These are phyloP conservation scores for Drosophila aff. DNA, from an alignment of 1,140 invertebrate species.

Conservation along the genomic window DNA sequence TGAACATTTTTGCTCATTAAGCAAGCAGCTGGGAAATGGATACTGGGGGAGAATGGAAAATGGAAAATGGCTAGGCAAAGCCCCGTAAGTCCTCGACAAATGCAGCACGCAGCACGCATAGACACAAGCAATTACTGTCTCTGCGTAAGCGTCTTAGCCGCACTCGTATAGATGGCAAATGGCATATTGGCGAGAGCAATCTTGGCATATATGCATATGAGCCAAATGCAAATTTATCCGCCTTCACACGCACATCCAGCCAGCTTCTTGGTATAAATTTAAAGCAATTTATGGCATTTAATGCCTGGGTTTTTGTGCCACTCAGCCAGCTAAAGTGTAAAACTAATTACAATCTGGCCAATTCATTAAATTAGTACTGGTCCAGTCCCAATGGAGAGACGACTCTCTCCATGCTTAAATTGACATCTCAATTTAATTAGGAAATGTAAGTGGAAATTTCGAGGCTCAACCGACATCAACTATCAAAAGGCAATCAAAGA, in stretches of 20 bases:
- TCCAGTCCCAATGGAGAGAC: neutral
- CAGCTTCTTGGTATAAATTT: slow-evolving; percentile 9
- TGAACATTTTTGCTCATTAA: slow-evolving; percentile 67
- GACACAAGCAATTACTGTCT: slow-evolving; percentile 53
- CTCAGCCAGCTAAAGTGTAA: slow-evolving; percentile 25
- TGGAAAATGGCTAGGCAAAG: slow-evolving; percentile 12
- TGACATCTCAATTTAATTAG: slow-evolving; percentile 42
- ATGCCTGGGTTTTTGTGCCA: slow-evolving; percentile 15
- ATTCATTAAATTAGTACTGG: slow-evolving; percentile 42
- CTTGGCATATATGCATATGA: slow-evolving; percentile 27
- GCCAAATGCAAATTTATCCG: slow-evolving; percentile 43
- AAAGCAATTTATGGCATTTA: slow-evolving; percentile 27
- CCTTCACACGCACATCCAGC: neutral
- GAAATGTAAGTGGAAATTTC: slow-evolving; percentile 26
- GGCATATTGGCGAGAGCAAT: slow-evolving; percentile 8
- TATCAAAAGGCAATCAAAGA: slow-evolving; percentile 25
- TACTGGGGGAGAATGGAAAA: neutral
- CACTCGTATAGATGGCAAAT: neutral
- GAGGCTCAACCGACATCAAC: slow-evolving; percentile 2
- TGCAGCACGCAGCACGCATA: slow-evolving; percentile 40
- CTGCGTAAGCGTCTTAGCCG: slow-evolving; percentile 44
- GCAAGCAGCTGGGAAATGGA: slow-evolving; percentile 5
- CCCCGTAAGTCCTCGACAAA: slow-evolving; percentile 63
- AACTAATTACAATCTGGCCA: slow-evolving; percentile 50
- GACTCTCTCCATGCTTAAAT: slow-evolving; percentile 5